These are phyloP conservation scores for Psammodynastes pulverulentus DNA, from an alignment of 2,113 vertebrate species.

Conservation along the genomic window DNA sequence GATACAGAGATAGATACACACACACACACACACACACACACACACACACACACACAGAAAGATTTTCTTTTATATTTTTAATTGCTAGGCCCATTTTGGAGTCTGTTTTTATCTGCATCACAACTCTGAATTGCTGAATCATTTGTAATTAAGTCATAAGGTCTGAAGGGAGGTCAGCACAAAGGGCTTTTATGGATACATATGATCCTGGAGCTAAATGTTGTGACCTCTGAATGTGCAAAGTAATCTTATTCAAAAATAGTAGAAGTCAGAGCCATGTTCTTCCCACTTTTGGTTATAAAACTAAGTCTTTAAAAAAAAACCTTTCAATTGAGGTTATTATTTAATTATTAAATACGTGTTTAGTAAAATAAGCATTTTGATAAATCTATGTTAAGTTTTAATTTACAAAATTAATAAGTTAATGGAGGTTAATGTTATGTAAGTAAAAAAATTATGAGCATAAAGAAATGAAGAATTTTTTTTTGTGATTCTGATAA, in stretches of 20 bases:
- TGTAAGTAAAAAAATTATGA: not conserved
- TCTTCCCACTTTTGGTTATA: not conserved
- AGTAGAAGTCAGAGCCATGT: not conserved
- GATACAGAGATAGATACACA: too few species aligned
- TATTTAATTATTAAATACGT: not conserved
- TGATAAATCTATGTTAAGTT: not conserved
- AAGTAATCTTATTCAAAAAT: not conserved
- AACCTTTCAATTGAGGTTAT: not conserved
- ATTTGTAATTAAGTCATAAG: not conserved
- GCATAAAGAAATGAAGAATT: not conserved
- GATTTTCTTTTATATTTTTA: not conserved
- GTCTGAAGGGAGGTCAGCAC: not conserved
- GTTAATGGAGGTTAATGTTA: not conserved
- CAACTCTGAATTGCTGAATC: not conserved
- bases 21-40: too few species aligned
- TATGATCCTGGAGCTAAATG: not conserved
- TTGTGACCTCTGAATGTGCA: not conserved
- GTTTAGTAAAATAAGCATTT: not conserved
- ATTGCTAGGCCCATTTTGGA: not conserved
- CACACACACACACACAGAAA: too few species aligned
- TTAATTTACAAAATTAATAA: not conserved
- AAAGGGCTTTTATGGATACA: not conserved
- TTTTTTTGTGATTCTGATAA: not conserved
- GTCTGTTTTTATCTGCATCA: not conserved
- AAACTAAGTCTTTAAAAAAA: not conserved